These are phyloP conservation scores for Paramormyrops hopkinsi DNA, from an alignment of 2,797 vertebrate species.

Conservation along the genomic window DNA sequence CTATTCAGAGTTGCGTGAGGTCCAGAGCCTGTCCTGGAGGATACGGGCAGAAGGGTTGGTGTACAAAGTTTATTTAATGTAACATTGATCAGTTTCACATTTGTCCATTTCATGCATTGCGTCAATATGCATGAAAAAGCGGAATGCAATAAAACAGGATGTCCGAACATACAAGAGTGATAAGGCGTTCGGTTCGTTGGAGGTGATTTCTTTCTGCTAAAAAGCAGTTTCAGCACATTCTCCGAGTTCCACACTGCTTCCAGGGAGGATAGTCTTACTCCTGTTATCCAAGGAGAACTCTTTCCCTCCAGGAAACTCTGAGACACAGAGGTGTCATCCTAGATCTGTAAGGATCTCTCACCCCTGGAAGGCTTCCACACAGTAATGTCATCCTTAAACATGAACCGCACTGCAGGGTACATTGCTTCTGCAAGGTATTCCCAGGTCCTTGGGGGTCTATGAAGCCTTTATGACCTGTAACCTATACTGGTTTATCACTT, in stretches of 20 bases:
- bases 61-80: not conserved
- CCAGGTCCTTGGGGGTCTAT: not conserved
- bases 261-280: not conserved
- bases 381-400: not conserved
- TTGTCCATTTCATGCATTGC: not conserved
- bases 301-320: not conserved
- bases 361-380: constrained; percentile 29
- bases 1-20: not conserved
- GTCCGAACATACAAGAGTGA: not conserved
- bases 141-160: not conserved
- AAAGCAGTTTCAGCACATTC: not conserved
- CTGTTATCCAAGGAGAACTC: not conserved
- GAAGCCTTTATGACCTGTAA: not conserved
- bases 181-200: not conserved
- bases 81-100: not conserved
- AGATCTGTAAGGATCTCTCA: not conserved
- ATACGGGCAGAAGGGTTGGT: not conserved
- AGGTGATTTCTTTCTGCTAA: not conserved
- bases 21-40: not conserved
- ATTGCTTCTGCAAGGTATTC: not conserved
- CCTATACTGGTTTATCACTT: not conserved
- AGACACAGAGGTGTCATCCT: not conserved
- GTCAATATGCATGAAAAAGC: not conserved
- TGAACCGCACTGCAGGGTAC: not conserved
- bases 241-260: not conserved